These are phyloP conservation scores for Rhabdomys pumilio DNA, from an alignment of 2,797 vertebrate genomes.

Conservation along the genomic window DNA sequence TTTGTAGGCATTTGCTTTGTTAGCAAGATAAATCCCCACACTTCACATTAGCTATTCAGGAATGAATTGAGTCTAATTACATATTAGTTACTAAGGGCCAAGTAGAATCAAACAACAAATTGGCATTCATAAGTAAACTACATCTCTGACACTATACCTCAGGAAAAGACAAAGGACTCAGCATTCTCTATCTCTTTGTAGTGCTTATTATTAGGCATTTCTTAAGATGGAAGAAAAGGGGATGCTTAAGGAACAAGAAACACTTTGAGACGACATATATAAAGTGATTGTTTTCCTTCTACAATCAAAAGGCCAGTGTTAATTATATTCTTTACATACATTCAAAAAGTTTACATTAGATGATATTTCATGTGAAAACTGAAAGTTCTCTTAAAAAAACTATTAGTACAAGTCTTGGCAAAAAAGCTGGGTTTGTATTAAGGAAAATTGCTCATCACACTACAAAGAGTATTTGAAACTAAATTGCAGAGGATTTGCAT, in stretches of 20 bases:
- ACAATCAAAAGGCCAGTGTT: conserved; percentile 76
- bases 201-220: conserved; percentile 9
- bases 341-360: conserved; percentile 80
- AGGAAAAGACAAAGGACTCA: background rate
- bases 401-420: conserved; percentile 85
- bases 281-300: conserved; percentile 51
- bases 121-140: conserved; percentile 39
- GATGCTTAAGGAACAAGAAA: conserved; percentile 66
- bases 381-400: conserved; percentile 70
- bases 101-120: background rate
- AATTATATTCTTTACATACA: conserved; percentile 67
- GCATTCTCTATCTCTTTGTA: conserved; percentile 11
- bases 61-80: conserved; percentile 36
- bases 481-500: conserved; percentile 92
- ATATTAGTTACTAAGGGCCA: background rate
- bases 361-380: conserved; percentile 67
- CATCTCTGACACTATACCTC: background rate
- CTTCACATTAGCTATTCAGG: background rate
- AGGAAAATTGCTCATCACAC: conserved; percentile 90
- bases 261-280: conserved; percentile 64
- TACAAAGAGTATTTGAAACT: conserved; percentile 90
- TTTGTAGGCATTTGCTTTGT: background rate
- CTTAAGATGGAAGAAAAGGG: conserved; percentile 65
- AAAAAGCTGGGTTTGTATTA: conserved; percentile 88
- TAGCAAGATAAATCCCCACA: background rate